These are phyloP conservation scores for Brachycybe producta DNA, from an alignment of 2,888 invertebrate genomes.

Conservation along the genomic window DNA sequence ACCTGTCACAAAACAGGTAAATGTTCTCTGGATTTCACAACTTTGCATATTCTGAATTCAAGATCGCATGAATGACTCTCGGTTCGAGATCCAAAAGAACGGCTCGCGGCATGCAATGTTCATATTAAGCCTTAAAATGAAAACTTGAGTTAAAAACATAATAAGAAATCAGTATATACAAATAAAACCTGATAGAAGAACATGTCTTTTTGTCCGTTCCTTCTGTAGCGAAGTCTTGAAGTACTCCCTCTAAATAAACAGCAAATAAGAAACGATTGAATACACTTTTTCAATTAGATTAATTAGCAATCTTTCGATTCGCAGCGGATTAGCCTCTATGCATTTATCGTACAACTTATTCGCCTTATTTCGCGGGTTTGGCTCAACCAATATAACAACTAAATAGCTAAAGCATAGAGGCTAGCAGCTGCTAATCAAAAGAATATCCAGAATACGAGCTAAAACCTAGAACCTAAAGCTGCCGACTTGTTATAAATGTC, in stretches of 20 bases:
- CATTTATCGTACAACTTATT: no score
- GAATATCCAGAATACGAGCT: no score
- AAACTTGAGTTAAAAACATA: background rate
- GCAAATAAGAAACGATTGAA: background rate
- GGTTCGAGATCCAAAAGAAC: constrained; percentile 94
- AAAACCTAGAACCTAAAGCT: no score
- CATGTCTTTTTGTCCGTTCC: constrained; percentile 94
- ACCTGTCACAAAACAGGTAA: constrained; percentile 91
- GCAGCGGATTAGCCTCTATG: background rate
- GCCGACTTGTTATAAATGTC: no score
- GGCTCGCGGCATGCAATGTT: constrained; percentile 94
- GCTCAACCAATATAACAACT: background rate
- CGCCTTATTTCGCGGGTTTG: no score
- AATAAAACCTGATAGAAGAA: constrained; percentile 84
- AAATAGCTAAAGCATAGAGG: no score
- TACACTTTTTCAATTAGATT: background rate
- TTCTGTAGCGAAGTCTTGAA: constrained; percentile 85
- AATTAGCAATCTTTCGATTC: no score
- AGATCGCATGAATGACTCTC: constrained; percentile 88
- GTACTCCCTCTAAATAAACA: constrained; percentile 56
- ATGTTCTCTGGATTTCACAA: constrained; percentile 97
- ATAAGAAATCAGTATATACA: background rate
- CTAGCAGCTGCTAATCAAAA: no score
- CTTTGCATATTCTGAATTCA: constrained; percentile 88
- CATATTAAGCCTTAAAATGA: constrained; percentile 69